Percentiles rank a stretch among this genome's conserved stretches.
Evolutionary conservation across 2,888 invertebrate genomes (phyloP).

Genomic region (Apeira syringaria): DNA sequence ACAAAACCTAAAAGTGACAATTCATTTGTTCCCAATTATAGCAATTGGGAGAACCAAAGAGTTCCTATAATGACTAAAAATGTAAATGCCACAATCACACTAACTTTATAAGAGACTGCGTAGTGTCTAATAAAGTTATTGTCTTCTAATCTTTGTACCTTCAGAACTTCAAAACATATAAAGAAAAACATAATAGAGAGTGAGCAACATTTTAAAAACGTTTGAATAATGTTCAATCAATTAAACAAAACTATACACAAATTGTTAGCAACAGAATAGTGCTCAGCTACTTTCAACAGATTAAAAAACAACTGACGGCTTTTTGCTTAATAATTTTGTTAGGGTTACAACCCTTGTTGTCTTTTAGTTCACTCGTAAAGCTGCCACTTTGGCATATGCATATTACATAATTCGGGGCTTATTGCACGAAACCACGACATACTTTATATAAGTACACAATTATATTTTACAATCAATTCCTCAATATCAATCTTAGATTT

Average conservation of each 20-base stretch:
- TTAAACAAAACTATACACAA: slow-evolving; percentile 1
- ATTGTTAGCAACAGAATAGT: slow-evolving; percentile 1
- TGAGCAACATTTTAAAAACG: slow-evolving; percentile 16
- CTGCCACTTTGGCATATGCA: slow-evolving; percentile 2
- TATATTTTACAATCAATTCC: background rate
- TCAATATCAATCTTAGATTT: background rate
- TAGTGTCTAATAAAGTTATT: too few relatives aligned
- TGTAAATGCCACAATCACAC: too few relatives aligned
- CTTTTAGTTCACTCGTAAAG: slow-evolving; percentile 8
- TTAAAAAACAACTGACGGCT: background rate
- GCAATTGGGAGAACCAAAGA: too few relatives aligned
- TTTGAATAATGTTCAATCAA: too few relatives aligned
- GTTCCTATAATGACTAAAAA: too few relatives aligned
- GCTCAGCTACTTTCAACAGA: background rate
- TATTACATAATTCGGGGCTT: slow-evolving; percentile 15
- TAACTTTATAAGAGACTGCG: too few relatives aligned
- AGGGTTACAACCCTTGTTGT: slow-evolving; percentile 8
- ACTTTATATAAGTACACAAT: slow-evolving; percentile 1
- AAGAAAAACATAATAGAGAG: slow-evolving; percentile 16
- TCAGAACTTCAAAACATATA: slow-evolving; percentile 22
- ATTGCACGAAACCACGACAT: slow-evolving; percentile 28
- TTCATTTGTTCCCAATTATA: too few relatives aligned
- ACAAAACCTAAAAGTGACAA: too few relatives aligned
- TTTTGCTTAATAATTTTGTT: background rate
- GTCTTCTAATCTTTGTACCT: background rate